Base-by-base conservation (phyloP, 1,140 invertebrate species). In the Branchinecta lindahli region DNA sequence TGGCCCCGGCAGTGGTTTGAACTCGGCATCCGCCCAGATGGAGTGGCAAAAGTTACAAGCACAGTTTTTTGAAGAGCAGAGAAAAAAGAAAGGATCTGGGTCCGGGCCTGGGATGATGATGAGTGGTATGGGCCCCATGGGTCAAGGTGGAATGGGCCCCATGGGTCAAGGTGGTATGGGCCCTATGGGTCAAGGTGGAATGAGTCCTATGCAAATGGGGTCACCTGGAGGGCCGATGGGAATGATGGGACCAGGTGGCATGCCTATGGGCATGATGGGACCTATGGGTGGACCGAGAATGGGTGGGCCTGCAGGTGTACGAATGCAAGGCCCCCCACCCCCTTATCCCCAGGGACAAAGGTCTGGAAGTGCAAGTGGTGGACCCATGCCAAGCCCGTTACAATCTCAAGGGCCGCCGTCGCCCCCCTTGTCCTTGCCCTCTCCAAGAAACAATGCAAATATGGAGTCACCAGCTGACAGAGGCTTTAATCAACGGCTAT, bases 41-140 rank as follows among this genome's bases (percentile, higher is more conserved):
- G 89, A 92, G 77, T 95, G 92, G 92, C 87, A 91, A 73, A 92
- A 94, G 78, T 80, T 94, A 68, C 91, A 94, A 75, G 85, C 88
- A 75, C 87, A 89, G 76, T 90, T 90, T 80, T 86, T 87, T 75
- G 89, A 91, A 73, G 87, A 84, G 66, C 72, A 68, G 44, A 72
- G 75, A 46, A 72, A 70, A 65, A 61, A 65, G 69, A 65, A 44
- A 33, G 70, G 70, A 46, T 71, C 65, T 72, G 73, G 45, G 73
- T 66, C 46, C 78, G 79, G 81, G 75, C 79, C 78, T 74, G 70
- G 67, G 72, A 78, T 71, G 73, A 69, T 67, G 68, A 69, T 69
- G 68, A 47, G 68, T 21, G 74, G 75, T 18, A 73, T 72, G 72
- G 73, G 21, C 65, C 66, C 70, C 70, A 45, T 44, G 46, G 15